A percentile compares a stretch with the other conserved stretches of the same genome.
These are phyloP conservation scores for Actinostola sp. DNA, from an alignment of 92 coral and sea anemone species.

Conservation along the genomic window DNA sequence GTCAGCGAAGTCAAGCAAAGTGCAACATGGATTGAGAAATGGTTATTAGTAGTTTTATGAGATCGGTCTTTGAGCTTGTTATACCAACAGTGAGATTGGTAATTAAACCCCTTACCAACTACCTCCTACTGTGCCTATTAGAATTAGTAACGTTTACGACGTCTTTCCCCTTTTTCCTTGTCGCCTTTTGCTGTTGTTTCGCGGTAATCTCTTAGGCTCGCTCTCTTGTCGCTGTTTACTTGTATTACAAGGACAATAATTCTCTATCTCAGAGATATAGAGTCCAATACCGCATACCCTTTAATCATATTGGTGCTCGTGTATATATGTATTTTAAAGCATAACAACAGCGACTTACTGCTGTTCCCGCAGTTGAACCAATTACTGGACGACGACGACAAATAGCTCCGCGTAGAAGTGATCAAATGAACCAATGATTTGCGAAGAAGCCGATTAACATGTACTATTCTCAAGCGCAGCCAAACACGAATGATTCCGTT, in stretches of 20 bases:
- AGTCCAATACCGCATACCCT: neutral
- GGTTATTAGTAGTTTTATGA: neutral
- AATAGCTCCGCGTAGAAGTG: neutral
- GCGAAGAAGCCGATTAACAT: too few relatives aligned
- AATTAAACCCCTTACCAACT: neutral
- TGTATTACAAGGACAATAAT: too few relatives aligned
- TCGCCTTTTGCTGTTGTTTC: too few relatives aligned
- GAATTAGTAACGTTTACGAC: too few relatives aligned
- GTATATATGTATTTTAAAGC: constrained; percentile 8
- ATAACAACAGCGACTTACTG: constrained; percentile 2
- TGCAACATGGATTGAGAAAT: neutral
- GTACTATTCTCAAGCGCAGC: too few relatives aligned
- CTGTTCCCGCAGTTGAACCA: neutral
- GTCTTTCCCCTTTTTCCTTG: too few relatives aligned
- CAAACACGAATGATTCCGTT: too few relatives aligned
- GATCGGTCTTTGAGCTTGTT: neutral
- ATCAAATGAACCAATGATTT: too few relatives aligned
- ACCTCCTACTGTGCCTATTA: neutral
- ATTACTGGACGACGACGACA: neutral
- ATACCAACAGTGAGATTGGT: neutral
- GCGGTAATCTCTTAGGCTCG: too few relatives aligned
- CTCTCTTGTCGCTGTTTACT: neutral
- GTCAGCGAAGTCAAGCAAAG: neutral
- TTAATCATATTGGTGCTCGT: neutral
- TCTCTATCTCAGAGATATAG: too few relatives aligned